Evolutionary conservation across 2,113 vertebrate genomes (phyloP).

Genomic region (Ceyx melanurus): DNA sequence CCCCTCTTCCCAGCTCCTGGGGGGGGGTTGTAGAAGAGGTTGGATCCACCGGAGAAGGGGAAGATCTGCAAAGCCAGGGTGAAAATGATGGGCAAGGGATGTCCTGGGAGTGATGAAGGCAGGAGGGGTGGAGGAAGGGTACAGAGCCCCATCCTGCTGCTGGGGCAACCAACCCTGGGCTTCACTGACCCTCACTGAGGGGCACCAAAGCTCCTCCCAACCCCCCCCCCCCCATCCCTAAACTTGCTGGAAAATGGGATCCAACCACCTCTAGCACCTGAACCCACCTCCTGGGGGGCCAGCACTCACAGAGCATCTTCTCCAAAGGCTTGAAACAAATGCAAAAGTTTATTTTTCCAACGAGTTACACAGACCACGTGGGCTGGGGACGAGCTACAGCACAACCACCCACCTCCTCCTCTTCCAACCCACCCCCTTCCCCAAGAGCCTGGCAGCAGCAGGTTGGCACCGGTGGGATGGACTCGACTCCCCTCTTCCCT

Average conservation of each 20-base stretch:
- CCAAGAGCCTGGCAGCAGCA: slow-evolving; percentile 28
- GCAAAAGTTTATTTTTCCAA: slow-evolving; percentile 79
- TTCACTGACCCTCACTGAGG: rapidly evolving
- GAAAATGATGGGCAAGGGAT: background rate
- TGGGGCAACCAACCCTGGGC: no score
- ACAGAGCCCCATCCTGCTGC: background rate
- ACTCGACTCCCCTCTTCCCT: background rate
- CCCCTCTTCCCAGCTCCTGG: background rate
- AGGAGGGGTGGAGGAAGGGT: background rate
- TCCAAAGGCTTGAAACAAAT: slow-evolving; percentile 67
- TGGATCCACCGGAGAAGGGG: rapidly evolving
- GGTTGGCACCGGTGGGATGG: background rate
- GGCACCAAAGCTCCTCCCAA: background rate
- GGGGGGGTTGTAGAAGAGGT: background rate
- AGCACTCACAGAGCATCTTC: rapidly evolving
- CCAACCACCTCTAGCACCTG: rapidly evolving
- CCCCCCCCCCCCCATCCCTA: background rate
- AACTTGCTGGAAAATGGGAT: rapidly evolving
- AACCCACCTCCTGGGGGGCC: background rate
- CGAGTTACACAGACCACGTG: slow-evolving; percentile 70
- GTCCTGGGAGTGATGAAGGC: background rate
- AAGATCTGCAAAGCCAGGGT: background rate
- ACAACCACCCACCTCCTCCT: slow-evolving; percentile 49
- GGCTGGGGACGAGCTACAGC: slow-evolving; percentile 73
- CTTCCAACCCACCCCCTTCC: background rate